Evolutionary conservation across 2,888 invertebrate genomes (phyloP).

Genomic region (Gymnocheta viridis): DNA sequence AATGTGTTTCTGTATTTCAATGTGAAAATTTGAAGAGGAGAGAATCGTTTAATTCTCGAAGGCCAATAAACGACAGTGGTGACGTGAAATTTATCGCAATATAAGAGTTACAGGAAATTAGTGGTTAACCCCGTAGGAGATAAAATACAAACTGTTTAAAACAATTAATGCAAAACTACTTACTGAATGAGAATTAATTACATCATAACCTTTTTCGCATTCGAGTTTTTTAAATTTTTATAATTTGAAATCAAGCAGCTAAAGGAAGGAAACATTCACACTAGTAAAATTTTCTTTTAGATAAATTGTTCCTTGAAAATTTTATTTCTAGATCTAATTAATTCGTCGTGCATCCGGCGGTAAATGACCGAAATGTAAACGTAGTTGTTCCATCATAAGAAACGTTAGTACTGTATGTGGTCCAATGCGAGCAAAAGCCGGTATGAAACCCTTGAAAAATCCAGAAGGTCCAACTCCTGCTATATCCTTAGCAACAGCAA

Average conservation of each 20-base stretch:
- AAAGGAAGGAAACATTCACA: neutral
- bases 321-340: neutral
- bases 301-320: neutral
- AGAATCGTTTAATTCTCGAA: too few species aligned
- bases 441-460: slow-evolving; percentile 97
- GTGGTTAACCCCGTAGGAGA: too few species aligned
- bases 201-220: too few species aligned
- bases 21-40: too few species aligned
- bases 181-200: too few species aligned
- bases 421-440: slow-evolving; percentile 96
- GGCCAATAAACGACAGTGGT: too few species aligned
- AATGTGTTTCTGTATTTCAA: too few species aligned
- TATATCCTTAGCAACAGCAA: slow-evolving; percentile 88
- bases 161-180: too few species aligned
- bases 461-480: slow-evolving; percentile 93
- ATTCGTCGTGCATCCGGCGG: slow-evolving; percentile 51
- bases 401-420: slow-evolving; percentile 98
- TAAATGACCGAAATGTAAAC: slow-evolving; percentile 88
- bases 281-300: neutral
- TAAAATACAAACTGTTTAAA: too few species aligned
- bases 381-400: slow-evolving; percentile 95
- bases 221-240: too few species aligned
- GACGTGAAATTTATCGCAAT: too few species aligned
- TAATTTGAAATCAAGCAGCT: neutral
- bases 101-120: too few species aligned